phyloP scores from a whole-genome alignment of 2,888 invertebrate species.

The Synergus gifuensis region DNA sequence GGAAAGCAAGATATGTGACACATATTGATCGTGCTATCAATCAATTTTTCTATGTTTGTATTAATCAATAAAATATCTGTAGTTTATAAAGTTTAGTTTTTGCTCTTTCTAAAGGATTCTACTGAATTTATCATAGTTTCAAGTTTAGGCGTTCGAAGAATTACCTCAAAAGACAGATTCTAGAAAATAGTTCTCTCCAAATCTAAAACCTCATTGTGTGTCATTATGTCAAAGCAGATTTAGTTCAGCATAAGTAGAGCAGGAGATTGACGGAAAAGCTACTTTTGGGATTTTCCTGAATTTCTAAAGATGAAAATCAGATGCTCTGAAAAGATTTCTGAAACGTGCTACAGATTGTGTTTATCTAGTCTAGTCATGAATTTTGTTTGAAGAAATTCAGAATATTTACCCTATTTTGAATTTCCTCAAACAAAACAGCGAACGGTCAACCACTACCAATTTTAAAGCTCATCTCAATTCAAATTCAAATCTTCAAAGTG shows the following conservation, averaged over 20 bases:
- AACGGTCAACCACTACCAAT: too few species aligned
- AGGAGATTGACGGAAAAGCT: not conserved
- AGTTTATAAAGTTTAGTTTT: too few species aligned
- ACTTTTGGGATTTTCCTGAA: not conserved
- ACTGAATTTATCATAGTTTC: not conserved
- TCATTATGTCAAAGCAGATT: not conserved
- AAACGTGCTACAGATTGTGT: slow-evolving; percentile 28
- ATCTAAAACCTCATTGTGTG: not conserved
- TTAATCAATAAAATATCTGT: too few species aligned
- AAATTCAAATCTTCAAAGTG: too few species aligned
- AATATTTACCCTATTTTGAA: not conserved
- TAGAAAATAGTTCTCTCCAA: not conserved
- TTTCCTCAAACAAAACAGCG: too few species aligned
- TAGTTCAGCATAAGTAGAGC: not conserved
- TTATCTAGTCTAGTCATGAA: not conserved
- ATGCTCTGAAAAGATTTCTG: slow-evolving; percentile 1
- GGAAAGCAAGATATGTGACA: not conserved
- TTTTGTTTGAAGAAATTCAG: not conserved
- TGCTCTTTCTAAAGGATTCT: not conserved
- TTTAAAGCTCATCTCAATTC: too few species aligned
- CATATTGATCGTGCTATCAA: not conserved
- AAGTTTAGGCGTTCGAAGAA: not conserved
- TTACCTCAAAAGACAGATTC: not conserved
- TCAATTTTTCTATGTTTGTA: not conserved
- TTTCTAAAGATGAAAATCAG: not conserved